Conservation (phyloP, 2,888 invertebrate genomes). For the Pocota personata region DNA sequence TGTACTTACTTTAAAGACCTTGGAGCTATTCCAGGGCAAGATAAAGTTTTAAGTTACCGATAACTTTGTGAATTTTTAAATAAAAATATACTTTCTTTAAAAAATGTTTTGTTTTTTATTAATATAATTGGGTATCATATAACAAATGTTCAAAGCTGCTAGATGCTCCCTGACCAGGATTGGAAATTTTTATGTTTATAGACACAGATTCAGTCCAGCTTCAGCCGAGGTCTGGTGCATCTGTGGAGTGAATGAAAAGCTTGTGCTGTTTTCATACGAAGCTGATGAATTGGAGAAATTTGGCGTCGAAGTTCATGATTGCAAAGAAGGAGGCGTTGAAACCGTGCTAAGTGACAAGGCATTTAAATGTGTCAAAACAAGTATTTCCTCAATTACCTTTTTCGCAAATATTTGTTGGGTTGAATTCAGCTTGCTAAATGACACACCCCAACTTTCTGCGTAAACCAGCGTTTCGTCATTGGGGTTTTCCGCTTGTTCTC, state of each 20-base stretch:
- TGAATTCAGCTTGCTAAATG: neutral
- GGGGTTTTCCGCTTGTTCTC: no score
- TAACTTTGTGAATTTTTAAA: neutral
- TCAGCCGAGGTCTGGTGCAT: neutral
- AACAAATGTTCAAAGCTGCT: neutral
- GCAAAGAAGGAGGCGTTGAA: neutral
- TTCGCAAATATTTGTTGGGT: neutral
- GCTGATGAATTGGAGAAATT: neutral
- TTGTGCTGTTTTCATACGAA: neutral
- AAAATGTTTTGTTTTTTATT: neutral
- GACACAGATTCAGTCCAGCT: neutral
- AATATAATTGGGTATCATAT: neutral
- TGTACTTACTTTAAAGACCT: neutral
- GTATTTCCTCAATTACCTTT: neutral
- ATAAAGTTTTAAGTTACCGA: no score
- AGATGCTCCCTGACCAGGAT: neutral
- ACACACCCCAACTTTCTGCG: neutral
- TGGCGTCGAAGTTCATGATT: neutral
- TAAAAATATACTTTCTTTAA: neutral
- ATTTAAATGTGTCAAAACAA: neutral
- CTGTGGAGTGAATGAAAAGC: neutral
- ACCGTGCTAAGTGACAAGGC: neutral
- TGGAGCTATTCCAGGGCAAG: no score
- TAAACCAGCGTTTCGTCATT: neutral
- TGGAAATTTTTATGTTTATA: neutral